Base-by-base conservation (phyloP, 2,888 invertebrate species). In the Rhamphomyia laevipes region DNA sequence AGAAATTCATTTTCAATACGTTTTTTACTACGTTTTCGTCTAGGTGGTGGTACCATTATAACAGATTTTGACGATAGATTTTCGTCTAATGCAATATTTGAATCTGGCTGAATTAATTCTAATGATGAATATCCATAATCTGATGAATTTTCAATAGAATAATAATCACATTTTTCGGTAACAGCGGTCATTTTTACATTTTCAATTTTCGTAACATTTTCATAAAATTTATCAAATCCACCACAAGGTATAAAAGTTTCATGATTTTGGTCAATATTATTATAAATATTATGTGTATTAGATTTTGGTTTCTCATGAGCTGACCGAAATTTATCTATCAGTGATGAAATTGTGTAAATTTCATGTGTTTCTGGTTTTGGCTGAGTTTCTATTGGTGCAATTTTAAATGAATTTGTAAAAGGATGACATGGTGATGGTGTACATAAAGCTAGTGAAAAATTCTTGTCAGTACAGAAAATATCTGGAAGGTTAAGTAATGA, bases 341-440 rank as follows among this genome's bases (percentile, higher is more conserved):
- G 45, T 16, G 54, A 53, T 18, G 56, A 55, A 38, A 56, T 53
- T 13, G 56, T 55, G 42, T 46, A 47, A 43, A 56, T 52, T 33
- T 54, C 52, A 7, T 45, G 53, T 21, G 53, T 49, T 37, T 50
- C 47, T 35, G 45, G 45, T 45, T 48, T 48, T 16, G 12, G 23
- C 9, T 27, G 23, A 27, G 4, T 27, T 27, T 27, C 7, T 27
- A 27, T 27, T 27, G 4, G 4, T 27, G 23, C 7, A 4, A 7
- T 27, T 27, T 27, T 27, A 6, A 27, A 27, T 27, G 23, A 6
- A 27, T 27, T 27, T 27, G 23, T 27, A 9, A 27, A 27, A 27
- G 23, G 23, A 27, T 27, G 23, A 27, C 23, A 27, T 9, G 23
- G 23, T 7, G 23, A 27, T 27, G 4, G 23, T 7, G 23, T 27